A percentile compares a stretch with the other conserved stretches of the same genome.
Conservation (phyloP, 2,113 vertebrate species). For the Stigmatopora nigra region DNA sequence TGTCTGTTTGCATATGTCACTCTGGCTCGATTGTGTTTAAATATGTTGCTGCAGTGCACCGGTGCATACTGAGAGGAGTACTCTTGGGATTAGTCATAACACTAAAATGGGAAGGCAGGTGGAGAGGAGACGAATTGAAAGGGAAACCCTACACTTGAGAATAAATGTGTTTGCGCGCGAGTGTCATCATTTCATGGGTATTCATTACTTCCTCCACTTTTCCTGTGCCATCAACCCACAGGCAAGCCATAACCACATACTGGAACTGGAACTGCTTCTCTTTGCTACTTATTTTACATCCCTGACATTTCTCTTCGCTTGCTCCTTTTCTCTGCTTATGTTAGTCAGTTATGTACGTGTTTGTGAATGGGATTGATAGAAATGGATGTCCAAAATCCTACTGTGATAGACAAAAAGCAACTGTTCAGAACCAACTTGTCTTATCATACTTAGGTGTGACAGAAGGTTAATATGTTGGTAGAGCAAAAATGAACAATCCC, state of each 20-base stretch:
- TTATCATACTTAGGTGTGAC: conserved; percentile 16
- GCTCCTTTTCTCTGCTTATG: conserved; percentile 6
- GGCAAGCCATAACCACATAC: conserved; percentile 48
- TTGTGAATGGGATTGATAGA: conserved; percentile 1
- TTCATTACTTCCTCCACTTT: conserved; percentile 55
- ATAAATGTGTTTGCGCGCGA: conserved; percentile 16
- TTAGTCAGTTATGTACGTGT: background rate
- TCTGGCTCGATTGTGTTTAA: conserved; percentile 32
- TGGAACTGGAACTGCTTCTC: conserved; percentile 32
- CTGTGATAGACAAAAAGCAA: conserved; percentile 10
- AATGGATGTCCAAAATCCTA: conserved; percentile 18
- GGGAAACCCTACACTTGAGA: conserved; percentile 31
- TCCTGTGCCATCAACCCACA: conserved; percentile 37
- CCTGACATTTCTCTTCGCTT: conserved; percentile 10
- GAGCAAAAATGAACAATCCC: background rate
- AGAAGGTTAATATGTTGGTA: conserved; percentile 10
- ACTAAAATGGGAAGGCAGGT: conserved; percentile 36
- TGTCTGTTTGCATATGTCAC: conserved; percentile 38
- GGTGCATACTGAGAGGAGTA: conserved; percentile 51
- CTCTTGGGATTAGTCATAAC: conserved; percentile 51
- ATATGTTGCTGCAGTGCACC: conserved; percentile 13
- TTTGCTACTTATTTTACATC: conserved; percentile 24
- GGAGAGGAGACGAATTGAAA: conserved; percentile 12
- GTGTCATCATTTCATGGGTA: conserved; percentile 33
- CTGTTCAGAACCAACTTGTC: conserved; percentile 10